Percentiles rank a stretch among this genome's conserved stretches.
These are phyloP conservation scores for Drosophila guanche DNA, from an alignment of 1,140 invertebrate genomes.

Conservation along the genomic window DNA sequence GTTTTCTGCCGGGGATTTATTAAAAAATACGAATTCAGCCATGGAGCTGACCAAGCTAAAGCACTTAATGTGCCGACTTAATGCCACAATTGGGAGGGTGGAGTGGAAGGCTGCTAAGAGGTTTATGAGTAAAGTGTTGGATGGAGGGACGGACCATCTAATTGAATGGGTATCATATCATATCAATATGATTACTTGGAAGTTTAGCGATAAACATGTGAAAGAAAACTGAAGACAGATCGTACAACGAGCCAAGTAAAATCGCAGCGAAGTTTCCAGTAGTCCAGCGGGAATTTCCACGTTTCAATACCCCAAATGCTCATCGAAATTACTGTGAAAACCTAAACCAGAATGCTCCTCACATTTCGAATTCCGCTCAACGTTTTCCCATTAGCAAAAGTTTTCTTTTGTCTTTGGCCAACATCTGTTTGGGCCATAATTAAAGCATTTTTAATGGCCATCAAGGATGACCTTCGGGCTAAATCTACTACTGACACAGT, in stretches of 20 bases:
- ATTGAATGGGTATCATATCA: too few species aligned
- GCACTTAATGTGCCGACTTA: slow-evolving; percentile 17
- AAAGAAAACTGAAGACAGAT: too few species aligned
- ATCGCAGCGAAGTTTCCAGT: too few species aligned
- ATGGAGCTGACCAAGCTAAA: slow-evolving; percentile 37
- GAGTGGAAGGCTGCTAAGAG: slow-evolving; percentile 1
- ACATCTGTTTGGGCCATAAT: slow-evolving; percentile 47
- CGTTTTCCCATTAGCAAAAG: slow-evolving; percentile 35
- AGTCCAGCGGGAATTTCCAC: too few species aligned
- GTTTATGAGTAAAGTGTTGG: slow-evolving; percentile 4
- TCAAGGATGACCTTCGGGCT: slow-evolving; percentile 55
- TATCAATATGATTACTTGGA: too few species aligned
- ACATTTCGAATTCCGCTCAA: background rate
- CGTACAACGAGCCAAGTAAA: too few species aligned
- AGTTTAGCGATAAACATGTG: too few species aligned
- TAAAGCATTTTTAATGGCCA: slow-evolving; percentile 54
- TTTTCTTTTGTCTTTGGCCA: slow-evolving; percentile 34
- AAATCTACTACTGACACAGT: slow-evolving; percentile 47
- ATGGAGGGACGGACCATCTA: too few species aligned
- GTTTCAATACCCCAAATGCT: too few species aligned
- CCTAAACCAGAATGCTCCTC: background rate
- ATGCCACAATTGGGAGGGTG: background rate
- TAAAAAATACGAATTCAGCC: slow-evolving; percentile 27
- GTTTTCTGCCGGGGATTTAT: slow-evolving; percentile 19
- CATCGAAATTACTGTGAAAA: background rate